Evolutionary conservation across 2,888 invertebrate species (phyloP), one percentile per base, ranked within the genome.

Genomic region (Melieria crassipennis): DNA sequence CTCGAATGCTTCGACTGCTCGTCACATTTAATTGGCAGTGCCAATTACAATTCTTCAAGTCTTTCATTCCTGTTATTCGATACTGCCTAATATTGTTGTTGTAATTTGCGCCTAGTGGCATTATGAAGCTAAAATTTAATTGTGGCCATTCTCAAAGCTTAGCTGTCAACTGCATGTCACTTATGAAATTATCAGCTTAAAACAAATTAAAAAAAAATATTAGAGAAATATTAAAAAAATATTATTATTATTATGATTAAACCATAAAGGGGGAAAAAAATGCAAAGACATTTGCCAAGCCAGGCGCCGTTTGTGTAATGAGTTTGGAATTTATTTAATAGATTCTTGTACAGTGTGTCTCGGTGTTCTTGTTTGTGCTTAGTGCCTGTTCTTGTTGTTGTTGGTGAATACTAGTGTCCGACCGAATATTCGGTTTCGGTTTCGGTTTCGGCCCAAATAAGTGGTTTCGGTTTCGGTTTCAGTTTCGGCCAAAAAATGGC

Each of bases 151-250:
- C 13, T 52, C 13, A 6, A 4, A 52, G 52, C 52, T 71, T 71
- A 78, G 76, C 74, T 79, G 81, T 78, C 81, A 81, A 78, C 67
- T 79, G 30, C 78, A 76, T 79, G 77, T 80, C 78, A 81, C 79
- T 81, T 81, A 80, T 81, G 79, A 80, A 80, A 80, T 80, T 78
- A 77, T 76, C 74, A 70, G 68, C 71, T 69, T 73, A 70, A 75
- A 72, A 30, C 2, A 30, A 30, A 30, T 30, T 30, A 30, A 2
- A 30, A 30, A 16, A 30, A 30, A 30, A 30, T 30, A 30, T 30
- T 30, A 30, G 30, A 30, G 2, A 3, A 30, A 30, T 30, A 30
- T 30, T 30, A 30, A 1, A 30, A 30, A 30, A 1, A 30, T 1
- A 30, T 16, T 16, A 2, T 30, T 30, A 2, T 30, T 30, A 30